These are phyloP conservation scores for Tokudaia muenninki DNA, from an alignment of 2,797 vertebrate genomes.

Conservation along the genomic window DNA sequence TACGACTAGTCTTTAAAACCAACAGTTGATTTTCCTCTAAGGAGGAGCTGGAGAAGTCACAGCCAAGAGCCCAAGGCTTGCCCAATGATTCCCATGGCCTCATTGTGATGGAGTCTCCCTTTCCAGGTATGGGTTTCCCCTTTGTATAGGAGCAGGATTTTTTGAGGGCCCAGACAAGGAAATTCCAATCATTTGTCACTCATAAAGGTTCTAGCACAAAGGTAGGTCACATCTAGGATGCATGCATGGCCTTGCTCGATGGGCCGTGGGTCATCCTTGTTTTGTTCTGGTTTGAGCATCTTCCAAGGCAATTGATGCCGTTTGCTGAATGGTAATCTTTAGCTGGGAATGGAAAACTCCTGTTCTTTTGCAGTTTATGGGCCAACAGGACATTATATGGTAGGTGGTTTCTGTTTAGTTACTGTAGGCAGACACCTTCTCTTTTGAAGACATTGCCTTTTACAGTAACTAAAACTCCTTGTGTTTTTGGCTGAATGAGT, in stretches of 20 bases:
- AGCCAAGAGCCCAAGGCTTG: neutral
- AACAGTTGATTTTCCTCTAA: neutral
- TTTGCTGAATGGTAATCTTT: neutral
- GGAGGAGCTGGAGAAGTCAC: neutral
- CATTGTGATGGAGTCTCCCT: neutral
- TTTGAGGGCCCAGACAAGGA: neutral
- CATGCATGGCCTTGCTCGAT: neutral
- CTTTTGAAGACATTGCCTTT: constrained; percentile 73
- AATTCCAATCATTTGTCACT: neutral
- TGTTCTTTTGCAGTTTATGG: constrained; percentile 62
- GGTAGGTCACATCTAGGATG: neutral
- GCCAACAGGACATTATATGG: constrained; percentile 58
- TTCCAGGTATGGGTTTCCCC: neutral
- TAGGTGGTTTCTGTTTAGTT: constrained; percentile 78
- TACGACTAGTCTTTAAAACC: neutral
- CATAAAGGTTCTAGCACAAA: neutral
- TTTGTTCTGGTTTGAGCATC: constrained; percentile 16
- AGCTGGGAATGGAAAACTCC: constrained; percentile 69
- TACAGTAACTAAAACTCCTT: constrained; percentile 77
- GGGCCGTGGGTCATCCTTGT: neutral
- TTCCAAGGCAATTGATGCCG: neutral
- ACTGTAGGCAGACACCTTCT: constrained; percentile 71
- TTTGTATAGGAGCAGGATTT: neutral
- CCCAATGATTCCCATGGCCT: neutral
- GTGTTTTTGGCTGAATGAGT: constrained; percentile 78